These are phyloP conservation scores for Pelodiscus sinensis DNA, from an alignment of 2,113 vertebrate genomes.

Conservation along the genomic window DNA sequence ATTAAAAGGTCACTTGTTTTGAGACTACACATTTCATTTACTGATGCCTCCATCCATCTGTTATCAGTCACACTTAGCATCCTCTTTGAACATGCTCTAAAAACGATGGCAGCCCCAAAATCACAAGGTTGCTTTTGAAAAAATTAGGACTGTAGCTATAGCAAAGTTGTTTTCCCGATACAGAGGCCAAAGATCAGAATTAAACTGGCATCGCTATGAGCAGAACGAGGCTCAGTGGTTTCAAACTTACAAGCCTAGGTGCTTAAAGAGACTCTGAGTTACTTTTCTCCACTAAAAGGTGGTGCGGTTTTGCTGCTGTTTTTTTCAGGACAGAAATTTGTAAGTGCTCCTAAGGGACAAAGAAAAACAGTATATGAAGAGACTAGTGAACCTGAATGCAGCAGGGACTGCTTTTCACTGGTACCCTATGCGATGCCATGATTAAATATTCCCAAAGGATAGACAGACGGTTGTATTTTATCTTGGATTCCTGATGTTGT, in stretches of 20 bases:
- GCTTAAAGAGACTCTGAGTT: neutral
- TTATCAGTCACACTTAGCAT: accelerated
- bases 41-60: constrained; percentile 58
- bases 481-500: neutral
- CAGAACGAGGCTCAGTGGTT: neutral
- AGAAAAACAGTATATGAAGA: neutral
- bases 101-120: neutral
- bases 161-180: neutral
- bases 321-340: neutral
- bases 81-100: neutral
- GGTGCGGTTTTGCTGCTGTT: neutral
- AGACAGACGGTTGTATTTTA: constrained; percentile 15
- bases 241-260: neutral
- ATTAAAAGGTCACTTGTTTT: constrained; percentile 47
- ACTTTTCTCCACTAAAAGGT: neutral
- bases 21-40: constrained; percentile 53
- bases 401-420: neutral
- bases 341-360: neutral
- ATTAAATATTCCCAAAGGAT: neutral
- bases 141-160: neutral
- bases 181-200: neutral
- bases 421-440: accelerated
- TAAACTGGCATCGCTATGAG: neutral
- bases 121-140: neutral
- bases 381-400: neutral